phyloP scores from a whole-genome alignment of 1,140 invertebrate genomes.

The Diorhabda carinulata region DNA sequence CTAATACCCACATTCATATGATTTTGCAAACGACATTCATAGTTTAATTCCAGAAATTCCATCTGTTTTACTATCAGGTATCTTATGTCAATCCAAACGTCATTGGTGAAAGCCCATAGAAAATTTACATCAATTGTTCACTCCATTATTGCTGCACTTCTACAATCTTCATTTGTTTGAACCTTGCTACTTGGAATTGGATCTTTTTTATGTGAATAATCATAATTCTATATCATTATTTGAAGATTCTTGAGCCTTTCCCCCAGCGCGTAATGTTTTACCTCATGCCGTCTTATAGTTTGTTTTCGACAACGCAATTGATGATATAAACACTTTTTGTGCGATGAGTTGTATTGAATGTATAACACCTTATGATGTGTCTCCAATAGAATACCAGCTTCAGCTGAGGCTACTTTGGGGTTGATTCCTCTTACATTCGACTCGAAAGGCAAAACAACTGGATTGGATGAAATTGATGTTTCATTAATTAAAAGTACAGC shows the following conservation, averaged over 20 bases:
- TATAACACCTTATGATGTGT: neutral
- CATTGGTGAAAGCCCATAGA: neutral
- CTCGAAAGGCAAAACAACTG: neutral
- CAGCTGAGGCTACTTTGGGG: neutral
- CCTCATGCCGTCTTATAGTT: neutral
- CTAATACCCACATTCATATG: conserved; percentile 38
- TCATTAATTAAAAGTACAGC: neutral
- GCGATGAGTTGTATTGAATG: neutral
- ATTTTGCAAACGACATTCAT: conserved; percentile 34
- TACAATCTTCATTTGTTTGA: neutral
- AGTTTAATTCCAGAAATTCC: conserved; percentile 34
- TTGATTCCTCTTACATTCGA: neutral
- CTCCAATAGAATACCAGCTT: neutral
- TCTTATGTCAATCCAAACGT: neutral
- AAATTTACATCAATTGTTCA: neutral
- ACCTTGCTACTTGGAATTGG: neutral
- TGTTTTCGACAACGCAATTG: neutral
- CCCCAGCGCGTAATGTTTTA: neutral
- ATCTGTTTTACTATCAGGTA: neutral
- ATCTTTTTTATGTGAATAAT: neutral
- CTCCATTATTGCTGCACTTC: neutral
- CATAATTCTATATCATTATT: neutral
- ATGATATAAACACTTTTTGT: neutral
- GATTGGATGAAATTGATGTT: neutral
- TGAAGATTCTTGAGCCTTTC: neutral